Conservation (phyloP, 2,797 vertebrate species). For the Thripadectes ignobilis region DNA sequence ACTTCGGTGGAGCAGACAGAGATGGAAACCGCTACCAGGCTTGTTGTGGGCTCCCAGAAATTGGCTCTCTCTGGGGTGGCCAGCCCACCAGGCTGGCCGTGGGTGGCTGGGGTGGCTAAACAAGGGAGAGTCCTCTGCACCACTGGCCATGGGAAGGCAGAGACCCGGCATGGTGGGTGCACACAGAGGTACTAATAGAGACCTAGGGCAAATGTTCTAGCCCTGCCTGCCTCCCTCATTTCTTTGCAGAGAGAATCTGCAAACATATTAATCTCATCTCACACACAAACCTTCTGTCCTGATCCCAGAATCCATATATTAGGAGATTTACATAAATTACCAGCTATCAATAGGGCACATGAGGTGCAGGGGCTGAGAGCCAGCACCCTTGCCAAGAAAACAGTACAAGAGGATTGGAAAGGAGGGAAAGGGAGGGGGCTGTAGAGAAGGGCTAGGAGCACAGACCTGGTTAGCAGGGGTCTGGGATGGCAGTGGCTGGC, state of each 20-base stretch:
- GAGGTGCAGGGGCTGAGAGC: slow-evolving; percentile 50
- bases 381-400: slow-evolving; percentile 66
- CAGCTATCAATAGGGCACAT: slow-evolving; percentile 69
- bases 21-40: not conserved
- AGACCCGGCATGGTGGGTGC: not conserved
- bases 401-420: slow-evolving; percentile 50
- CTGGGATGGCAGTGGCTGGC: not conserved
- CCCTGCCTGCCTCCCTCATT: slow-evolving; percentile 37
- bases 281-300: slow-evolving; percentile 57
- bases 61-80: not conserved
- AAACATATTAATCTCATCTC: slow-evolving; percentile 73
- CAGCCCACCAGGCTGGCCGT: not conserved
- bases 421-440: slow-evolving; percentile 4
- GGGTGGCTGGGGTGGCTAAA: not conserved
- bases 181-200: slow-evolving; percentile 31
- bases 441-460: not conserved
- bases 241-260: slow-evolving; percentile 62
- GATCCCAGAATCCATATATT: slow-evolving; percentile 72
- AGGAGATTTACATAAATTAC: slow-evolving; percentile 74
- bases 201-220: not conserved
- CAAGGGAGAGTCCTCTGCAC: not conserved
- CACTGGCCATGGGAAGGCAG: fast-evolving
- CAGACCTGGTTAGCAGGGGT: not conserved
- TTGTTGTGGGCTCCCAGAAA: not conserved
- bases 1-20: not conserved